A percentile compares a stretch with the other conserved stretches of the same genome.
Conservation (phyloP, 2,888 invertebrate species). For the Nymphalis c-album region DNA sequence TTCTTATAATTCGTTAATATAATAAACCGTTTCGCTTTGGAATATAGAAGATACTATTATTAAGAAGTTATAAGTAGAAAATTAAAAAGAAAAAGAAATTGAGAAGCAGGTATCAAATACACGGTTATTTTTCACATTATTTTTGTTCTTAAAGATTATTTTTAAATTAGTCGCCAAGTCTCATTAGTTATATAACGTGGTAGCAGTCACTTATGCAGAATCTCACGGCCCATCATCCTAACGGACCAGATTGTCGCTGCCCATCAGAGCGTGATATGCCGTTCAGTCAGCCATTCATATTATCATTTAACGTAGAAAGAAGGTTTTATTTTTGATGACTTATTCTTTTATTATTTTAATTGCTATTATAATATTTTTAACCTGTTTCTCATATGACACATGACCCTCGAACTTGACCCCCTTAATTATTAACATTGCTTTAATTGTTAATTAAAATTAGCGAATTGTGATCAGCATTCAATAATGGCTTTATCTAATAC, state of each 20-base stretch:
- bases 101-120: not conserved
- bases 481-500: too few relatives aligned
- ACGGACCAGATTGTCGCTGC: constrained; percentile 28
- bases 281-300: constrained; percentile 23
- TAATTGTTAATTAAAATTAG: not conserved
- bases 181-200: constrained; percentile 22
- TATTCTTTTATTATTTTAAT: constrained; percentile 4
- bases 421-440: not conserved
- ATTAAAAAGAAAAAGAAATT: not conserved
- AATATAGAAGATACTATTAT: not conserved
- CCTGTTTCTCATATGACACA: not conserved
- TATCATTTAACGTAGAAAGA: constrained; percentile 8
- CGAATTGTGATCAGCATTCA: not conserved
- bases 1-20: constrained; percentile 23
- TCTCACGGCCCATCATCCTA: constrained; percentile 34
- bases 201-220: constrained; percentile 20
- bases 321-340: not conserved
- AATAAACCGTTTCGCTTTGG: constrained; percentile 8
- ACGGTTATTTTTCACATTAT: not conserved
- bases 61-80: not conserved
- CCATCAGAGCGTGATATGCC: constrained; percentile 30
- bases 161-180: not conserved
- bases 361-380: not conserved
- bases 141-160: not conserved
- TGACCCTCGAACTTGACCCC: not conserved